Conservation (phyloP, 2,888 invertebrate species). For the Heliconius aoede region DNA sequence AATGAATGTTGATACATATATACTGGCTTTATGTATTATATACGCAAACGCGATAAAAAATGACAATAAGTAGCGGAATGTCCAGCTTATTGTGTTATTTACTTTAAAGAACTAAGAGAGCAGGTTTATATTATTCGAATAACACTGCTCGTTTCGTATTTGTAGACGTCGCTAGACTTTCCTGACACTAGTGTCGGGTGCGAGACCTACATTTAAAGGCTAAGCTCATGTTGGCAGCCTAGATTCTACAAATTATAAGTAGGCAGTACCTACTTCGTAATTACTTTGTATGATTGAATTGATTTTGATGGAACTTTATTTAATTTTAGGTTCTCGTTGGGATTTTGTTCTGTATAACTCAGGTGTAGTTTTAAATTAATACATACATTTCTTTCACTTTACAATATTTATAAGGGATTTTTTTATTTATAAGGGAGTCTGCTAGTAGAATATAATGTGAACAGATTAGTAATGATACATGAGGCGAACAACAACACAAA, state of each 20-base stretch:
- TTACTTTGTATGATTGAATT: background rate
- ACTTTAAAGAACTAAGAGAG: background rate
- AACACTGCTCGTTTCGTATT: conserved; percentile 5
- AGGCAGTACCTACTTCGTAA: background rate
- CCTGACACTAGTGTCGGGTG: too few species aligned
- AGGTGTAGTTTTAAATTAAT: too few species aligned
- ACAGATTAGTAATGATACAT: too few species aligned
- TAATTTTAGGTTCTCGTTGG: background rate
- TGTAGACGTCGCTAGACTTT: background rate
- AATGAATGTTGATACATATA: too few species aligned
- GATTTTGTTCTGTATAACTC: background rate
- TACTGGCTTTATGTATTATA: too few species aligned
- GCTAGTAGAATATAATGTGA: too few species aligned
- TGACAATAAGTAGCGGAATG: conserved; percentile 4
- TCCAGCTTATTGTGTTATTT: conserved; percentile 3
- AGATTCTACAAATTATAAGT: background rate
- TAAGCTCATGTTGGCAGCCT: background rate
- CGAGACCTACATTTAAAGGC: background rate
- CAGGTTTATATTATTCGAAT: conserved; percentile 12
- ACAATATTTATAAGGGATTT: background rate
- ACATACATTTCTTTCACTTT: too few species aligned
- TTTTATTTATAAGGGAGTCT: too few species aligned
- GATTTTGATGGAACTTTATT: background rate
- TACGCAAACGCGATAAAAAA: background rate
- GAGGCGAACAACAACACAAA: too few species aligned